Conservation (phyloP, 2,797 vertebrate species). For the Gallinago solitaria region DNA sequence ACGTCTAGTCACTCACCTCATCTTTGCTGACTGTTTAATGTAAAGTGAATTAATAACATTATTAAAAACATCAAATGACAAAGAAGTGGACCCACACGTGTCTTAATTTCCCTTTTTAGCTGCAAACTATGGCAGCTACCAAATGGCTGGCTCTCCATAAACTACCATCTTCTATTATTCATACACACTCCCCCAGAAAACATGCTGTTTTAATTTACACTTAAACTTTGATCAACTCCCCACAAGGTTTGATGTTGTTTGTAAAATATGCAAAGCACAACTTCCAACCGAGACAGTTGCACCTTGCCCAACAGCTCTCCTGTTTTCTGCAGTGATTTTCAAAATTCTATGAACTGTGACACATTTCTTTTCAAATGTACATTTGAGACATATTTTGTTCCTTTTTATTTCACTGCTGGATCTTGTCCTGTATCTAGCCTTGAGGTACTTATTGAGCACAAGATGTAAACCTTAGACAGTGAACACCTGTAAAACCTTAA, state of each 20-base stretch:
- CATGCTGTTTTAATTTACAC: not conserved
- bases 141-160: not conserved
- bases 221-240: not conserved
- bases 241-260: not conserved
- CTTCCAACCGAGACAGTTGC: rapidly evolving
- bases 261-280: not conserved
- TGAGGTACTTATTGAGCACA: not conserved
- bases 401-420: not conserved
- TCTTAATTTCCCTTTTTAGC: not conserved
- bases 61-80: slow-evolving; percentile 3
- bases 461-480: not conserved
- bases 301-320: not conserved
- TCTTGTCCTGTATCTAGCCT: not conserved
- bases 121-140: not conserved
- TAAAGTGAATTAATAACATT: not conserved
- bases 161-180: not conserved
- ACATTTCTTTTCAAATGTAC: not conserved
- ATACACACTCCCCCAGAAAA: not conserved
- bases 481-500: not conserved
- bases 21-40: not conserved
- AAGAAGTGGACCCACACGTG: not conserved
- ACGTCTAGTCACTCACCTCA: not conserved
- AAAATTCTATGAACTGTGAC: not conserved
- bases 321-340: not conserved
- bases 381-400: not conserved